These are phyloP conservation scores for Anarsia innoxiella DNA, from an alignment of 2,888 invertebrate genomes.

Conservation along the genomic window DNA sequence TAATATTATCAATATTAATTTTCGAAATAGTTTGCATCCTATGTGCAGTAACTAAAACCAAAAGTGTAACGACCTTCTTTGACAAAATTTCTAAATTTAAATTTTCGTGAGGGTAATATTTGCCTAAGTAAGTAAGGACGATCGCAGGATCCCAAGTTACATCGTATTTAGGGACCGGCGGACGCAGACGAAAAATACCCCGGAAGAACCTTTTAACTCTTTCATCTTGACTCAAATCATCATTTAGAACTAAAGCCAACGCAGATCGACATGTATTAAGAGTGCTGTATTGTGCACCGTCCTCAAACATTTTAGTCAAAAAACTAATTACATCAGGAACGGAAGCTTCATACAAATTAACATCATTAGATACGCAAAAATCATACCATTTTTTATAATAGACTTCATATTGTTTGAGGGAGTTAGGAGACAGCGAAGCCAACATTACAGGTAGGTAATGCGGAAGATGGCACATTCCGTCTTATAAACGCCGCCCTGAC, in stretches of 20 bases:
- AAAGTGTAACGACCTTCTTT: background rate
- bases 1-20: slow-evolving; percentile 7
- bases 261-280: background rate
- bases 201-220: background rate
- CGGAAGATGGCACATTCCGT: background rate
- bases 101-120: background rate
- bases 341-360: background rate
- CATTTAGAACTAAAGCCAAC: background rate
- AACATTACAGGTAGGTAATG: slow-evolving; percentile 1
- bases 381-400: background rate
- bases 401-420: slow-evolving; percentile 2
- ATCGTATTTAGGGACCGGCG: background rate
- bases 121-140: background rate
- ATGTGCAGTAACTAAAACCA: slow-evolving; percentile 8
- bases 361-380: background rate
- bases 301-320: background rate
- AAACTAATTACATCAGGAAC: background rate
- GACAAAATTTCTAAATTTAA: background rate
- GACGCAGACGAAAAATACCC: background rate
- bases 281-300: background rate
- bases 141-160: background rate
- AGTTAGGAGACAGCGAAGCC: background rate
- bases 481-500: background rate
- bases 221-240: background rate
- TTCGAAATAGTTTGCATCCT: slow-evolving; percentile 7